Conservation (phyloP, 2,113 vertebrate species). For the Zosterops hypoxanthus region DNA sequence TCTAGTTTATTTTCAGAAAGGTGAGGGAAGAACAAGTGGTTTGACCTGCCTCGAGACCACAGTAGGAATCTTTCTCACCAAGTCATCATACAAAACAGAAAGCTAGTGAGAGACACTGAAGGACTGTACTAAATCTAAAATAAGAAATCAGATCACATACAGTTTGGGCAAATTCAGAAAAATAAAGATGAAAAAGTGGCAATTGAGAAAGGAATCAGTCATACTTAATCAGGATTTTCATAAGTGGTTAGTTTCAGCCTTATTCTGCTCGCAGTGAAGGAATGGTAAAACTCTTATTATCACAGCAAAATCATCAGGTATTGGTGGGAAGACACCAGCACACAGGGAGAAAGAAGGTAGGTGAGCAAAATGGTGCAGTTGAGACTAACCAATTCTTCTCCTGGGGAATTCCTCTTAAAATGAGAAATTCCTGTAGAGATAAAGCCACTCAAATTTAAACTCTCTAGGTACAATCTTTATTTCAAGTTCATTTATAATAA, state of each 20-base stretch:
- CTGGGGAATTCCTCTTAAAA: background rate
- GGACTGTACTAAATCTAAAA: background rate
- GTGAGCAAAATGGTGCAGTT: background rate
- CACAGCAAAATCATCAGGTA: background rate
- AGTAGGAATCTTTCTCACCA: background rate
- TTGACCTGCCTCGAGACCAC: background rate
- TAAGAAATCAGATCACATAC: background rate
- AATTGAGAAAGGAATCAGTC: background rate
- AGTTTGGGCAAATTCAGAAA: background rate
- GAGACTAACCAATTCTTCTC: background rate
- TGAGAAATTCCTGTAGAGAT: background rate
- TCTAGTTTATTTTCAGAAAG: background rate
- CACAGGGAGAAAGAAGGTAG: background rate
- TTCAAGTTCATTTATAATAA: background rate
- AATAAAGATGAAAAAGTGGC: background rate
- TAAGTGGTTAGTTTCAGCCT: background rate
- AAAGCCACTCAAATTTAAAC: background rate
- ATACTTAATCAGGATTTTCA: background rate
- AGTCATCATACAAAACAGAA: background rate
- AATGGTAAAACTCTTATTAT: background rate
- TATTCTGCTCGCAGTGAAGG: background rate
- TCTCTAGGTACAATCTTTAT: background rate
- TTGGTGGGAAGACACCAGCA: background rate
- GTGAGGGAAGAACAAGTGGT: background rate
- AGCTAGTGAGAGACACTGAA: background rate